Evolutionary conservation across 2,888 invertebrate genomes (phyloP).

Genomic region (Julus scanicus): DNA sequence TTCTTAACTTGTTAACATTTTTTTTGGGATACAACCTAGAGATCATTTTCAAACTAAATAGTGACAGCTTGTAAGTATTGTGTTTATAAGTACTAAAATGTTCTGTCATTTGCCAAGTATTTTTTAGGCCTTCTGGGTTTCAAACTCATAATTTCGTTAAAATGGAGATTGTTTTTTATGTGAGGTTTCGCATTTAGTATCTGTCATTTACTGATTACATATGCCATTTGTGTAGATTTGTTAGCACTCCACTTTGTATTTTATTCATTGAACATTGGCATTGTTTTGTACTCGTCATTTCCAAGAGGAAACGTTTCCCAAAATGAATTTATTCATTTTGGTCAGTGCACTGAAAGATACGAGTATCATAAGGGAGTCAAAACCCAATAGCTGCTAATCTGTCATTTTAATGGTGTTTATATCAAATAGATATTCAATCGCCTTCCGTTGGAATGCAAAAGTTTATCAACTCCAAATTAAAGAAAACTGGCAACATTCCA

Average conservation of each 20-base stretch:
- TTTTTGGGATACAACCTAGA: no score
- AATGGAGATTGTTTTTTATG: no score
- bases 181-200: no score
- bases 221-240: neutral
- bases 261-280: neutral
- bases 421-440: neutral
- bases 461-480: neutral
- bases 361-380: no score
- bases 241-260: neutral
- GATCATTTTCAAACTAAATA: no score
- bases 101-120: no score
- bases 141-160: no score
- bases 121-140: no score
- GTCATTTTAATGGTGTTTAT: neutral
- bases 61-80: no score
- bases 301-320: neutral
- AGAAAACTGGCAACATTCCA: neutral
- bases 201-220: neutral
- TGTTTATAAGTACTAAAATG: no score
- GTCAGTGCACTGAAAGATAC: neutral
- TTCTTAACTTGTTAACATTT: no score
- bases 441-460: conserved; percentile 15
- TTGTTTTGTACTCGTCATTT: neutral
- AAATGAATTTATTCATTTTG: neutral
- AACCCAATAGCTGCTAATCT: neutral